These are phyloP conservation scores for Pseudopleuronectes americanus DNA, from an alignment of 2,797 vertebrate species.

Conservation along the genomic window DNA sequence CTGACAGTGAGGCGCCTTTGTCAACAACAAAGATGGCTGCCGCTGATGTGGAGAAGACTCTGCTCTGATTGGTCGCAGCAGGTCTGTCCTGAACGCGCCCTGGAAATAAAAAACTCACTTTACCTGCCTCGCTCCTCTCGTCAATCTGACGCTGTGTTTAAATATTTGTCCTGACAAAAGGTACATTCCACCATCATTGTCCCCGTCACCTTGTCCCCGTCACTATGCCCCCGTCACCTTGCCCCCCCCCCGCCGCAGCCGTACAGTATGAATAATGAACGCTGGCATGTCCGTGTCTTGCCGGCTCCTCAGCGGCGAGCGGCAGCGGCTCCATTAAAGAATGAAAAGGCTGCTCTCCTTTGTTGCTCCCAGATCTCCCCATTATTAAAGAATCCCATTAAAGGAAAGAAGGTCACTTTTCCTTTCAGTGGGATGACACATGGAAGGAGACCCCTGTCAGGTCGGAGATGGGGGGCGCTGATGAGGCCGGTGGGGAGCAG, in stretches of 20 bases:
- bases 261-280: slow-evolving; percentile 66
- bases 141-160: slow-evolving; percentile 33
- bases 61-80: too few species aligned
- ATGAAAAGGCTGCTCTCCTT: slow-evolving; percentile 69
- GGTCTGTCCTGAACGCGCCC: too few species aligned
- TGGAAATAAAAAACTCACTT: not conserved
- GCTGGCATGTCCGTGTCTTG: slow-evolving; percentile 47
- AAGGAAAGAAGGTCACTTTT: slow-evolving; percentile 83
- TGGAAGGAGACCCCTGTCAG: slow-evolving; percentile 70
- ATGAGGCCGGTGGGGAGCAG: slow-evolving; percentile 53
- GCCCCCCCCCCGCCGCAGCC: slow-evolving; percentile 6
- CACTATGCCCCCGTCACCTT: too few species aligned
- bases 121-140: not conserved
- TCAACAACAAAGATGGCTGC: too few species aligned
- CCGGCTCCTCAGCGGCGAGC: slow-evolving; percentile 44
- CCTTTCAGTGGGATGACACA: slow-evolving; percentile 81
- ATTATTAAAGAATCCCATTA: slow-evolving; percentile 83
- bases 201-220: slow-evolving; percentile 44
- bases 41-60: too few species aligned
- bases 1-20: too few species aligned
- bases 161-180: slow-evolving; percentile 49
- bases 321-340: slow-evolving; percentile 72
- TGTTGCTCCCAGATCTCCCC: slow-evolving; percentile 71
- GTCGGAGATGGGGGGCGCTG: slow-evolving; percentile 65
- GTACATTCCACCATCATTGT: slow-evolving; percentile 22